These are phyloP conservation scores for Urechis unicinctus DNA, from an alignment of 2,888 invertebrate species.

Conservation along the genomic window DNA sequence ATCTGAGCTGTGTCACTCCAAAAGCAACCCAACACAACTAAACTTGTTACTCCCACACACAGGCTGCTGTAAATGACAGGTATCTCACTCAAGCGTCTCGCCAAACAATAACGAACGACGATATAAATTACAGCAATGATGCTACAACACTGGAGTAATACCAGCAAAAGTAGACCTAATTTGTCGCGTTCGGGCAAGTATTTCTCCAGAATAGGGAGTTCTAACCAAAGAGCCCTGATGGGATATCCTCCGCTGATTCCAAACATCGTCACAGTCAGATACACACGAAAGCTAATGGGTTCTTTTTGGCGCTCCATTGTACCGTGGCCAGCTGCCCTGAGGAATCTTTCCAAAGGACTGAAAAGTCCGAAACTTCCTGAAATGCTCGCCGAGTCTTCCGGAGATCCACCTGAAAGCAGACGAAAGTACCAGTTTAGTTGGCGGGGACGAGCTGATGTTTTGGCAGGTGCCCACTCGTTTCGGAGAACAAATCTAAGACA, in stretches of 20 bases:
- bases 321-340: no score
- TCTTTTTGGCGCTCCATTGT: no score
- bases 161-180: slow-evolving; percentile 11
- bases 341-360: no score
- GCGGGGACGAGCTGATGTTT: no score
- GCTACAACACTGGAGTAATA: slow-evolving; percentile 11
- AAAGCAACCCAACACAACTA: slow-evolving; percentile 11
- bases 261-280: slow-evolving; percentile 5
- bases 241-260: slow-evolving; percentile 9
- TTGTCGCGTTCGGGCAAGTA: slow-evolving; percentile 12
- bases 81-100: slow-evolving; percentile 9
- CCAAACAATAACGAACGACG: slow-evolving; percentile 6
- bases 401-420: no score
- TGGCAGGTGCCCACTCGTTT: no score
- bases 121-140: slow-evolving; percentile 13
- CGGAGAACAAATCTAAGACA: no score
- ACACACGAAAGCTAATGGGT: neutral
- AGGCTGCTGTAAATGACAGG: slow-evolving; percentile 15
- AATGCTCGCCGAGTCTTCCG: no score
- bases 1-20: slow-evolving; percentile 9
- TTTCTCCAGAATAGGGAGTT: slow-evolving; percentile 11
- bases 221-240: slow-evolving; percentile 16
- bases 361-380: no score
- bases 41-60: slow-evolving; percentile 2
- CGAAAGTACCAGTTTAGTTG: no score